phyloP scores from a whole-genome alignment of 2,888 invertebrate species.

The Drosophila formosana region DNA sequence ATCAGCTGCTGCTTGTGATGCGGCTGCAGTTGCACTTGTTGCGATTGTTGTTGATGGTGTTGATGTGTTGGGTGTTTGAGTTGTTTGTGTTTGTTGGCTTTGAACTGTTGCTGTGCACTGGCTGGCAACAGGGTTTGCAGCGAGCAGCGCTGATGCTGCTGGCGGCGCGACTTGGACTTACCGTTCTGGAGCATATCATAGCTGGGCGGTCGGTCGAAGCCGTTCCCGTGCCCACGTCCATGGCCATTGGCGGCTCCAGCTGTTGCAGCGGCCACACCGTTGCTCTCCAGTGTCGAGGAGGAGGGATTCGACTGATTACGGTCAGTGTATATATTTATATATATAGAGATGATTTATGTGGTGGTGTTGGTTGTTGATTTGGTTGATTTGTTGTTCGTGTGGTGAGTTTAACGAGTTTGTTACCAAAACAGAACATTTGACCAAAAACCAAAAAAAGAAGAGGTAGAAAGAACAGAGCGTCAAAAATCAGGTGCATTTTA shows the following conservation, averaged over 20 bases:
- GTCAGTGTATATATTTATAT: constrained; percentile 16
- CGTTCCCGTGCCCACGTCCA: constrained; percentile 46
- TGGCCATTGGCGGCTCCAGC: constrained; percentile 48
- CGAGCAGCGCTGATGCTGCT: constrained; percentile 83
- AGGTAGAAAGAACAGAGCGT: constrained; percentile 66
- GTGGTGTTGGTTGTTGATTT: constrained; percentile 47
- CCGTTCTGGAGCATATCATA: constrained; percentile 86
- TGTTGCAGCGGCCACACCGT: constrained; percentile 77
- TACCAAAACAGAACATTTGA: constrained; percentile 73
- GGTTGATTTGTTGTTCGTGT: constrained; percentile 40
- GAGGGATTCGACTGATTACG: constrained; percentile 83
- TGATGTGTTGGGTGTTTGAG: constrained; percentile 63
- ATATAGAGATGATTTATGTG: constrained; percentile 7
- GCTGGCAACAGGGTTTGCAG: constrained; percentile 83
- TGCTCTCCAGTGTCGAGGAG: constrained; percentile 83
- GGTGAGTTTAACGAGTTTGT: constrained; percentile 53
- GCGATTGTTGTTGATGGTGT: constrained; percentile 53
- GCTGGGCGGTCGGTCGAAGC: constrained; percentile 82
- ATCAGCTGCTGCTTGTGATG: constrained; percentile 72
- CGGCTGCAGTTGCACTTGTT: constrained; percentile 58
- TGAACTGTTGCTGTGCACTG: constrained; percentile 80
- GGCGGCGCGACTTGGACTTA: constrained; percentile 85
- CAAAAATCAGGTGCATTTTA: constrained; percentile 73
- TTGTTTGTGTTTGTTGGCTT: constrained; percentile 80
- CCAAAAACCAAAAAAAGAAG: constrained; percentile 65